Base-by-base conservation (phyloP, 2,888 invertebrate genomes). In the Eupithecia inturbata region DNA sequence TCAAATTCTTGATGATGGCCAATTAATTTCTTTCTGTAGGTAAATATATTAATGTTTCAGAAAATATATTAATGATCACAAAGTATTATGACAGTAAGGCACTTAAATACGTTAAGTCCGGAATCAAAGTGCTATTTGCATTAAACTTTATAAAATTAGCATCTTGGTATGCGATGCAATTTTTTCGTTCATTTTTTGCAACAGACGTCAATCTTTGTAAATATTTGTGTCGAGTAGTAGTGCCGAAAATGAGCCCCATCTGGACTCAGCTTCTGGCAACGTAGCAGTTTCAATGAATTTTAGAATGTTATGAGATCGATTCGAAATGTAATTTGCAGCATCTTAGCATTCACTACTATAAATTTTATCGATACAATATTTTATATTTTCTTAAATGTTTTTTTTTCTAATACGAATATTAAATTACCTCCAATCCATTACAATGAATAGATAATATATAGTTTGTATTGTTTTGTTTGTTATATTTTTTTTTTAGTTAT, bases 91-190 rank as follows among this genome's bases (percentile, higher is more conserved):
- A 49, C 70, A 70, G 64, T 49, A 63, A 70, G 64, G 64, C 41
- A 63, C 16, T 45, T 22, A 67, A 53, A 63, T n/a, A 64, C n/a
- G 31, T 36, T n/a, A 22, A 64, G 28, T 33, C 33, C n/a, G 63
- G n/a, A 73, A 36, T n/a, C 22, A 41, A 26, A 70, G 53, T 70
- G 62, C 9, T 71, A 57, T 74, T 68, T 71, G 57, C 67, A 41
- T 31, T 22, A 31, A 19, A 70, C 33, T 63, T 39, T 36, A 63
- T 67, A 39, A 62, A 53, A 67, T 70, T 49, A 73, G 67, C 73
- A 70, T 62, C 60, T n/a, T 33, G 63, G 31, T 36, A n/a, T 31
- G 19, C 33, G 19, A n/a, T 36, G 36, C n/a, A 12, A 64, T n/a
- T 64, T 64, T 26, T 62, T 62, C 5, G 26, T 57, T 14, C 3